Evolutionary conservation across 2,113 vertebrate genomes (phyloP).

Genomic region (Vidua chalybeata): DNA sequence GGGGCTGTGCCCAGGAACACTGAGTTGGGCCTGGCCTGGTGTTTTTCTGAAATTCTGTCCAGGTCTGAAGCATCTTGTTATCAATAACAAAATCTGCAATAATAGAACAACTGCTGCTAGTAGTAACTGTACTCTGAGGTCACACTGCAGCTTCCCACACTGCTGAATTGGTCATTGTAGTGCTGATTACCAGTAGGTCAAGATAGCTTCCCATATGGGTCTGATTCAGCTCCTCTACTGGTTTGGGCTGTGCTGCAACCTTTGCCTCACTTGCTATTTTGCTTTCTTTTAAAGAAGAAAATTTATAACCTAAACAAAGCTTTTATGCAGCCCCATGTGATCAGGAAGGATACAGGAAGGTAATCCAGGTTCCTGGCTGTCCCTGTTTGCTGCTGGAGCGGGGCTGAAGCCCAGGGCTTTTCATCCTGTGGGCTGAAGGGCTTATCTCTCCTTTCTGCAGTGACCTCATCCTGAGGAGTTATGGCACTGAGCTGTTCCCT

Average conservation of each 20-base stretch:
- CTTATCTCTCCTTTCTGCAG: not conserved
- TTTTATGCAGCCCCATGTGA: not conserved
- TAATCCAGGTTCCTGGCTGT: not conserved
- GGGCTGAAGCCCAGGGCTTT: not conserved
- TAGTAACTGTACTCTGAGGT: not conserved
- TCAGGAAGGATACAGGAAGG: not conserved
- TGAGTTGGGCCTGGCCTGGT: not conserved
- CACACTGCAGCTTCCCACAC: not conserved
- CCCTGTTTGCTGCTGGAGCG: not conserved
- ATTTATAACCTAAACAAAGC: not conserved
- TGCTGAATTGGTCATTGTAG: not conserved
- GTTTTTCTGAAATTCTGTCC: not conserved
- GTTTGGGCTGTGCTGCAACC: not conserved
- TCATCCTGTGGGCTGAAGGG: not conserved
- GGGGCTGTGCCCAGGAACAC: not conserved
- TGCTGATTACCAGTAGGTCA: not conserved
- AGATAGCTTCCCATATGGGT: not conserved
- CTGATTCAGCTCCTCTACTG: not conserved
- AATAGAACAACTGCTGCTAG: not conserved
- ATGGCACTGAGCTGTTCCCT: not conserved
- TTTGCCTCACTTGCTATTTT: not conserved
- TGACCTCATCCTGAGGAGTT: slow-evolving; percentile 9
- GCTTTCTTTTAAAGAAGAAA: not conserved
- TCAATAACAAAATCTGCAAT: not conserved
- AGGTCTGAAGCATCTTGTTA: not conserved